Conservation (phyloP, 2,888 invertebrate species). For the Drosophila anomalata region DNA sequence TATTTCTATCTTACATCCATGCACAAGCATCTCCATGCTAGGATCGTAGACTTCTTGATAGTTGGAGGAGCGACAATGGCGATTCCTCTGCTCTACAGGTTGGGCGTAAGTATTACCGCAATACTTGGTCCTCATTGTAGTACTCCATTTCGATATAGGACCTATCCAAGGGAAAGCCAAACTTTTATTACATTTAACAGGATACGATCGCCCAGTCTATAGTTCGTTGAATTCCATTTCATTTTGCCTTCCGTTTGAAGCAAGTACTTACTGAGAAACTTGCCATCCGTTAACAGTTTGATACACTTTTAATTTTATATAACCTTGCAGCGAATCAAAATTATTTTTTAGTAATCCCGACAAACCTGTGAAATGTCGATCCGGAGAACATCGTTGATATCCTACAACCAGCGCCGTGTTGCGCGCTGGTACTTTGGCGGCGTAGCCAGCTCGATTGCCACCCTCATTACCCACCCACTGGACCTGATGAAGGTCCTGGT, state of each 20-base stretch:
- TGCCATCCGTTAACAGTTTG: too few relatives aligned
- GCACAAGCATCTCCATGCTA: neutral
- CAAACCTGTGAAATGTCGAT: slow-evolving; percentile 10
- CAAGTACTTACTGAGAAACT: too few relatives aligned
- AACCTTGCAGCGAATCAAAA: too few relatives aligned
- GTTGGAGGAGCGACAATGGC: slow-evolving; percentile 4
- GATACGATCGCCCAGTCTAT: neutral
- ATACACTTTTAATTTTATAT: too few relatives aligned
- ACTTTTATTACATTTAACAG: slow-evolving; percentile 63
- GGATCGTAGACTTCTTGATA: slow-evolving; percentile 9
- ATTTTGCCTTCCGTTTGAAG: neutral
- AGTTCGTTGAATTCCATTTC: neutral
- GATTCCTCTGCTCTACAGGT: slow-evolving; percentile 3
- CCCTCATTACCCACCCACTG: slow-evolving; percentile 97
- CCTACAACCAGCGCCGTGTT: slow-evolving; percentile 42
- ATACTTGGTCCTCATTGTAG: neutral
- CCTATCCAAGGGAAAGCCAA: slow-evolving; percentile 35
- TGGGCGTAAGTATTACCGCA: slow-evolving; percentile 42
- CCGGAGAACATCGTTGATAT: slow-evolving; percentile 6
- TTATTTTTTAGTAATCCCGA: neutral
- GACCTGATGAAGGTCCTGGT: slow-evolving; percentile 96
- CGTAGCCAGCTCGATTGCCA: slow-evolving; percentile 96
- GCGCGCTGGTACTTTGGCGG: slow-evolving; percentile 98
- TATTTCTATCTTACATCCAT: slow-evolving; percentile 22
- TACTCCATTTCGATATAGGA: slow-evolving; percentile 43